Evolutionary conservation across 1,140 invertebrate species (phyloP), one percentile per base, ranked within the genome.

Genomic region (Hyles vespertilio): DNA sequence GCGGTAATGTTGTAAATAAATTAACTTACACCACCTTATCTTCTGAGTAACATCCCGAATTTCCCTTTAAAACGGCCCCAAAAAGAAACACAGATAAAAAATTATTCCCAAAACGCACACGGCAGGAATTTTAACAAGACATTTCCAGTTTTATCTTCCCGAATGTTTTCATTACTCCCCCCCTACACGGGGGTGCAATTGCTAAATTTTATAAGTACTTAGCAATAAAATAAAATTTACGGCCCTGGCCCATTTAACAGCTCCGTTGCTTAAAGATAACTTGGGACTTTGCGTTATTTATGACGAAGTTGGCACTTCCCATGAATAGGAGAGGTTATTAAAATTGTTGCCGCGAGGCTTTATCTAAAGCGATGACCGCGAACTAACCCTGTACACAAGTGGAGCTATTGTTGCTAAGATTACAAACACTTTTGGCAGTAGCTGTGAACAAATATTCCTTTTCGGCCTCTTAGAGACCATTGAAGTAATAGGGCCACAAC

Each of bases 201-300:
- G 65, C 58, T 50, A 63, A 69, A 65, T 72, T 69, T 66, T 68
- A 69, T 69, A 67, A 74, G 56, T 73, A 74, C 61, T 69, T 68
- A 69, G 72, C 72, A 71, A 69, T 77, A 74, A 72, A 74, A 74
- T 64, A 56, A 70, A 77, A 74, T 77, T 77, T 74, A 77, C 63
- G 63, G 50, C 51, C 36, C 61, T 67, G 47, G n/a, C 47, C 10
- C 50, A 58, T 58, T 60, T 59, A 65, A 70, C 58, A 66, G 63
- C 62, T 52, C 57, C 61, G 46, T 54, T 58, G 54, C 60, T 53
- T 58, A 70, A 67, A 72, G 72, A 74, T 74, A 74, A 70, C 69
- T 67, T 52, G 47, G 43, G 63, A 63, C 65, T 71, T 71, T 62
- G 56, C 65, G 61, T 65, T 70, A 73, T 73, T 76, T 76, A 76